Evolutionary conservation across 1,140 invertebrate species (phyloP).

Genomic region (Cydia splendana): DNA sequence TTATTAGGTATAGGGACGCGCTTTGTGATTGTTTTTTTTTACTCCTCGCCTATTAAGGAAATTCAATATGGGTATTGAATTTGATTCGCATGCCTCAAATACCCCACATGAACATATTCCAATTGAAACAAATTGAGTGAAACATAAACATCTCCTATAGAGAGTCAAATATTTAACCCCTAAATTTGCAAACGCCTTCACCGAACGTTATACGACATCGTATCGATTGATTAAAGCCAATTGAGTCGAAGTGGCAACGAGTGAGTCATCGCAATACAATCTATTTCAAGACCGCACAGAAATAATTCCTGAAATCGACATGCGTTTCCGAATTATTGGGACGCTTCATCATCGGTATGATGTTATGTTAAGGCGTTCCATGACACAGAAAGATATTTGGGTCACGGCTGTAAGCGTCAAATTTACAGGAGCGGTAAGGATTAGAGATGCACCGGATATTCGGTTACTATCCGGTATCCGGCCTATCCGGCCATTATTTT

Average conservation of each 20-base stretch:
- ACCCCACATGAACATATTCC: background rate
- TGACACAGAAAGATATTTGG: constrained; percentile 1
- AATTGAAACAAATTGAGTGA: constrained; percentile 42
- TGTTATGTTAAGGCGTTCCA: background rate
- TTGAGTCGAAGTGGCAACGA: constrained; percentile 38
- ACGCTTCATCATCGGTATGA: constrained; percentile 3
- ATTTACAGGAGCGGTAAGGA: constrained; percentile 36
- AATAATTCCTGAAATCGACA: constrained; percentile 29
- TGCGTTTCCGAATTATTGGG: constrained; percentile 19
- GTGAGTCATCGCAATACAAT: constrained; percentile 23
- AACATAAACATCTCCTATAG: constrained; percentile 17
- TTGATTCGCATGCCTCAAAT: background rate
- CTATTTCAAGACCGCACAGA: constrained; percentile 12
- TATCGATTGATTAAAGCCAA: constrained; percentile 49
- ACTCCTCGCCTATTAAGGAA: too few relatives aligned
- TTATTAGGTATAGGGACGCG: too few relatives aligned
- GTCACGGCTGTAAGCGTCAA: constrained; percentile 37
- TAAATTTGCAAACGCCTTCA: constrained; percentile 40
- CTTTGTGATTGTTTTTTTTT: too few relatives aligned
- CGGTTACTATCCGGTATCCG: too few relatives aligned
- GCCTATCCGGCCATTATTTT: too few relatives aligned
- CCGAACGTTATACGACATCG: constrained; percentile 27
- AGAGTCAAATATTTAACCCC: constrained; percentile 54
- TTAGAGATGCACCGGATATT: too few relatives aligned
- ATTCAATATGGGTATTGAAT: background rate